Evolutionary conservation across 2,888 invertebrate genomes (phyloP), one percentile per base, ranked within the genome.

Genomic region (Drosophila siamana): DNA sequence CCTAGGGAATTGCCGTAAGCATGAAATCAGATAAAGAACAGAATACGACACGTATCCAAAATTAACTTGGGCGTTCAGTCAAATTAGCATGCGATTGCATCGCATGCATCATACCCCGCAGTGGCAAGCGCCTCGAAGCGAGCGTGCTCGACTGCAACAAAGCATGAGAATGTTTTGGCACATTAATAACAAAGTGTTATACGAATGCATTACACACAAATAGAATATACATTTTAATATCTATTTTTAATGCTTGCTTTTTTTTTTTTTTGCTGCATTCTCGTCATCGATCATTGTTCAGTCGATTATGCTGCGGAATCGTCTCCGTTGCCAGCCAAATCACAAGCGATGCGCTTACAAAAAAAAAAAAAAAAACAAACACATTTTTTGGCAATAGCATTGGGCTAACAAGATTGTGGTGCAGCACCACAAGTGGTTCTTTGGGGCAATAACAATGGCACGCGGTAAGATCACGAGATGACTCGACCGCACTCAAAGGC

Each of bases 381-480:
- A 19, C 40, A 38, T 22, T 50, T 24, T 6, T 54, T 54, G 52
- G 52, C 52, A 54, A 54, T 4, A 4, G 19, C 19, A 8, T 13
- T 41, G 13, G n/a, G n/a, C 24, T 1, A 26, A 48, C 9, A 48
- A 19, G n/a, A 2, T 4, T 13, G 22, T 24, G 26, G 15, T 15
- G 24, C 38, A 26, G 51, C 38, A 22, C n/a, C 38, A 22, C n/a
- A 48, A 26, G 26, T 26, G 26, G 26, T 6, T 26, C 26, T 51
- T 22, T 15, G 51, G 38, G 51, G 28, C 41, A 54, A 41, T 55
- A 41, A 55, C 43, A 81, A 71, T 62, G 74, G 65, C 71, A 70
- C 62, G 71, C 78, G 75, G 75, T 79, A 56, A 83, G 84, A 81
- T 81, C 80, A 81, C 80, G 86, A 81, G 81, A 81, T 83, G 70